Percentiles rank a stretch among this genome's conserved stretches.
These are phyloP conservation scores for Isichthys henryi DNA, from an alignment of 2,113 vertebrate genomes.

Conservation along the genomic window DNA sequence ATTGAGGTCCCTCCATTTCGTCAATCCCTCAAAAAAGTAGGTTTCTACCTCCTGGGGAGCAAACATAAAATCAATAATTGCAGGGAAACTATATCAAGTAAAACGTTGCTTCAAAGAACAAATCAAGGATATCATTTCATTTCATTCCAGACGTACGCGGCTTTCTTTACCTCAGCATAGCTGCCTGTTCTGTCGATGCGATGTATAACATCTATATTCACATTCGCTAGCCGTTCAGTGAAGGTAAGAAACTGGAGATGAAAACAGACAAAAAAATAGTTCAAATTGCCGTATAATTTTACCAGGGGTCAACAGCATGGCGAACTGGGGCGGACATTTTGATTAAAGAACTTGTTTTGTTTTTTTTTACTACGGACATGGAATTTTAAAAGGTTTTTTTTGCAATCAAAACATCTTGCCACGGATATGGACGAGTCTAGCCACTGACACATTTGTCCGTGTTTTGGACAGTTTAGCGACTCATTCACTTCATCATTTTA, in stretches of 20 bases:
- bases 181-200: conserved; percentile 86
- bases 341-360: not conserved
- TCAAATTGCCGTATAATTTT: not conserved
- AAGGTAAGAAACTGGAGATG: conserved; percentile 87
- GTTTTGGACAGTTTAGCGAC: not conserved
- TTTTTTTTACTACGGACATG: not conserved
- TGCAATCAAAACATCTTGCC: not conserved
- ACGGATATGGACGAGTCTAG: not conserved
- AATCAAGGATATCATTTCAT: not conserved
- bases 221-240: conserved; percentile 83
- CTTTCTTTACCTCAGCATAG: conserved; percentile 75
- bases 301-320: not conserved
- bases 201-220: conserved; percentile 93
- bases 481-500: not conserved
- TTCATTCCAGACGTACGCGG: not conserved
- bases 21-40: conserved; percentile 85
- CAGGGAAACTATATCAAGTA: not conserved
- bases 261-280: not conserved
- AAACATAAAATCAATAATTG: not conserved
- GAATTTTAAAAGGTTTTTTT: not conserved
- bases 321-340: not conserved
- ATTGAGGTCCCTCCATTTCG: conserved; percentile 93
- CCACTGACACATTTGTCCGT: not conserved
- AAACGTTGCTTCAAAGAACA: not conserved
- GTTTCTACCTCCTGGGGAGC: conserved; percentile 83